phyloP scores from a whole-genome alignment of 2,113 vertebrate species.

The Ageneiosus marmoratus region DNA sequence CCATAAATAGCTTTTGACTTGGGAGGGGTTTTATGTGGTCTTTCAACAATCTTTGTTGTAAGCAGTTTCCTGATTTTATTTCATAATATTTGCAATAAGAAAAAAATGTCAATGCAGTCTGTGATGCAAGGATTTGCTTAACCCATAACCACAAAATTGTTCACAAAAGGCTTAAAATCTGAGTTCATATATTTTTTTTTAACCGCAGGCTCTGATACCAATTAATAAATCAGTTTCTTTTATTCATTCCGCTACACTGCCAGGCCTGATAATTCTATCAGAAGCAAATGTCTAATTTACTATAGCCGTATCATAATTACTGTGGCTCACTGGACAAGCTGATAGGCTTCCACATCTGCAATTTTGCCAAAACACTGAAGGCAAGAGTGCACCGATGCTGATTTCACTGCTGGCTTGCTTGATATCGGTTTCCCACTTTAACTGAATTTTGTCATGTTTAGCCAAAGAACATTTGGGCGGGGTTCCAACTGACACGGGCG shows the following conservation, averaged over 20 bases:
- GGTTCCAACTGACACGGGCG: constrained; percentile 59
- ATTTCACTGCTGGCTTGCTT: background rate
- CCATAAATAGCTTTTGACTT: background rate
- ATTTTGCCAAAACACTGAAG: background rate
- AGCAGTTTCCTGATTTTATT: too few relatives aligned
- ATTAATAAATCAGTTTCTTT: constrained; percentile 50
- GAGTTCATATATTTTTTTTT: constrained; percentile 52
- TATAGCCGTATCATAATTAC: constrained; percentile 60
- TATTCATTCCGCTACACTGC: constrained; percentile 50
- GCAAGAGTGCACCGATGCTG: background rate
- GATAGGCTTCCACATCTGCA: constrained; percentile 28
- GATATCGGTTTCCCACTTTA: background rate
- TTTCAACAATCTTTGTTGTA: background rate
- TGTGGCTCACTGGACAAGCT: constrained; percentile 36
- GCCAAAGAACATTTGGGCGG: constrained; percentile 59
- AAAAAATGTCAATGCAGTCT: background rate
- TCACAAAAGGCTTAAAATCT: constrained; percentile 44
- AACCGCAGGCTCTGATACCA: constrained; percentile 15
- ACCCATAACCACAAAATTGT: constrained; percentile 40
- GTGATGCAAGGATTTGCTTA: background rate
- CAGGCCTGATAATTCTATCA: constrained; percentile 51
- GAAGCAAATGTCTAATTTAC: constrained; percentile 62
- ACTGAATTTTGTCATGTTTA: constrained; percentile 10
- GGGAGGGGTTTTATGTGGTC: background rate
- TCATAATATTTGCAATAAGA: background rate